Evolutionary conservation across 2,888 invertebrate genomes (phyloP), one percentile per base, ranked within the genome.

Genomic region (Dryobotodes eremita): DNA sequence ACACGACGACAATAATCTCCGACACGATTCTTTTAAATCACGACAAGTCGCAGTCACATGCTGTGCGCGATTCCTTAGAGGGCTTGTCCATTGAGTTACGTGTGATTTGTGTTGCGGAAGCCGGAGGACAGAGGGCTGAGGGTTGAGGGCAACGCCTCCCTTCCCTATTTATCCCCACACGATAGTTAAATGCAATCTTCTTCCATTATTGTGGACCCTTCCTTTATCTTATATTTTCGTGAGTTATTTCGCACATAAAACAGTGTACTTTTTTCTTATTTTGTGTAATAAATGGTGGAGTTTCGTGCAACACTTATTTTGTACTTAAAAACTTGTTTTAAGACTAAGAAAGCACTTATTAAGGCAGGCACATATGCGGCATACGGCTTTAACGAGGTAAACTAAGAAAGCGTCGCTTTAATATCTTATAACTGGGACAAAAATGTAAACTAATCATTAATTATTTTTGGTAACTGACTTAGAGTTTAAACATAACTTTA

Each of bases 41-140:
- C 73, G 59, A 65, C 76, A 64, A 61, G 50, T 84, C 78, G 70
- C 73, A 62, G 61, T 71, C 71, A 82, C 79, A 68, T 73, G 84
- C 73, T 84, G 85, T 53, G 81, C 80, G 85, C 72, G 64, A 66
- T 75, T 42, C 79, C 80, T 87, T 81, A 84, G 48, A 79, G 76
- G 76, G 81, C 76, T 50, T 71, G 80, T 72, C 83, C 82, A 86
- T 86, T 70, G 80, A 86, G 79, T 87, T 82, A 77, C 82, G 66
- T 74, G 86, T 88, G 88, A 88, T 88, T 88, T 88, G 88, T 88
- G 84, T 88, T 80, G 77, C 77, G 86, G 81, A 88, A 80, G 62
- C 75, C 46, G 55, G 46, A 75, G 71, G 62, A 78, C 71, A 64
- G 71, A 72, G 75, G 66, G 50, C 65, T 69, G 82, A 80, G 77